phyloP scores from a whole-genome alignment of 2,113 vertebrate genomes.

The Forbesichthys papilliferus region DNA sequence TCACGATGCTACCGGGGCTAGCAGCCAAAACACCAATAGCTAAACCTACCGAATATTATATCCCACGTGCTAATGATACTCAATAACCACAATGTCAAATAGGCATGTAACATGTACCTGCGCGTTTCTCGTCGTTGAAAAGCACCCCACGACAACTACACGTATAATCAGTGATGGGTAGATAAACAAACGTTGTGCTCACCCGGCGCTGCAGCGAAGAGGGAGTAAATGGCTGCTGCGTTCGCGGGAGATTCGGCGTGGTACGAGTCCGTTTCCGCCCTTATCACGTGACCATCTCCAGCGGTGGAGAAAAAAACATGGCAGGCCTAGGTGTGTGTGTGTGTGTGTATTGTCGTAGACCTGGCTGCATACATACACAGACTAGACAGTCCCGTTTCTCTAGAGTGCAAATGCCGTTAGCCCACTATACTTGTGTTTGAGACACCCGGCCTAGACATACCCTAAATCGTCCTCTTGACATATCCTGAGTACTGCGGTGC shows the following conservation, averaged over 20 bases:
- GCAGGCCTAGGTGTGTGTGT: too few relatives aligned
- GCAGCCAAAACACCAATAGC: constrained; percentile 21
- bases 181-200: constrained; percentile 37
- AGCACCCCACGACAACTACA: not conserved
- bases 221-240: constrained; percentile 79
- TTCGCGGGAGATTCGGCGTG: constrained; percentile 78
- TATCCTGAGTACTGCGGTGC: too few relatives aligned
- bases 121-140: not conserved
- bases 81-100: not conserved
- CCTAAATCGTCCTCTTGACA: too few relatives aligned
- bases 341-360: too few relatives aligned
- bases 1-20: constrained; percentile 37
- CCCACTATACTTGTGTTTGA: too few relatives aligned
- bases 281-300: constrained; percentile 69
- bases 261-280: constrained; percentile 77
- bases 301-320: constrained; percentile 33
- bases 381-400: too few relatives aligned
- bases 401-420: too few relatives aligned
- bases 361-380: too few relatives aligned
- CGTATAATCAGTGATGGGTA: not conserved
- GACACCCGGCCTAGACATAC: too few relatives aligned
- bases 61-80: not conserved
- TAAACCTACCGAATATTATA: not conserved
- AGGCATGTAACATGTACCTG: not conserved
- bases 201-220: constrained; percentile 64